These are phyloP conservation scores for Leptopilina drosophilae DNA, from an alignment of 2,888 invertebrate species.

Conservation along the genomic window DNA sequence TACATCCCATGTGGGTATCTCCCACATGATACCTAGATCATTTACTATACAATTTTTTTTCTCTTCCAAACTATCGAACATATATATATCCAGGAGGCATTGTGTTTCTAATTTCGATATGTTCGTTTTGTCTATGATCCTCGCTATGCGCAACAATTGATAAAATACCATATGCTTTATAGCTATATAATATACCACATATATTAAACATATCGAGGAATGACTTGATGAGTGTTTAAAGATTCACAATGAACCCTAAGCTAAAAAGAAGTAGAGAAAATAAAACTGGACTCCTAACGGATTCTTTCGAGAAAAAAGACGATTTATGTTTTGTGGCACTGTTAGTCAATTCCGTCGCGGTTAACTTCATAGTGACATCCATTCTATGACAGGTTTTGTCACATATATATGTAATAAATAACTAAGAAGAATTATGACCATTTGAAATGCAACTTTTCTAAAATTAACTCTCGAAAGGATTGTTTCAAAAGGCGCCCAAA, in stretches of 20 bases:
- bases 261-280: background rate
- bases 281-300: slow-evolving; percentile 34
- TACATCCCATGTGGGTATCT: slow-evolving; percentile 36
- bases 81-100: background rate
- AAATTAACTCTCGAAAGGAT: too few species aligned
- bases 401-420: slow-evolving; percentile 9
- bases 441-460: too few species aligned
- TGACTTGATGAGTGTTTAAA: slow-evolving; percentile 25
- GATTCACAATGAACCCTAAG: background rate
- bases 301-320: slow-evolving; percentile 22
- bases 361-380: slow-evolving; percentile 23
- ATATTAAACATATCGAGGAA: background rate
- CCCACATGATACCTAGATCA: slow-evolving; percentile 29
- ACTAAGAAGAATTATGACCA: background rate
- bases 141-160: background rate
- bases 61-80: background rate
- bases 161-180: background rate
- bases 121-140: background rate
- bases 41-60: slow-evolving; percentile 5
- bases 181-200: too few species aligned
- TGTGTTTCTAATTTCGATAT: slow-evolving; percentile 27
- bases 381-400: slow-evolving; percentile 18
- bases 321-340: slow-evolving; percentile 35
- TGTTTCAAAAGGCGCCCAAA: too few species aligned
- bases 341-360: slow-evolving; percentile 27